Base-by-base conservation (phyloP, 1,140 invertebrate genomes). In the Philotrypesis tridentata region DNA sequence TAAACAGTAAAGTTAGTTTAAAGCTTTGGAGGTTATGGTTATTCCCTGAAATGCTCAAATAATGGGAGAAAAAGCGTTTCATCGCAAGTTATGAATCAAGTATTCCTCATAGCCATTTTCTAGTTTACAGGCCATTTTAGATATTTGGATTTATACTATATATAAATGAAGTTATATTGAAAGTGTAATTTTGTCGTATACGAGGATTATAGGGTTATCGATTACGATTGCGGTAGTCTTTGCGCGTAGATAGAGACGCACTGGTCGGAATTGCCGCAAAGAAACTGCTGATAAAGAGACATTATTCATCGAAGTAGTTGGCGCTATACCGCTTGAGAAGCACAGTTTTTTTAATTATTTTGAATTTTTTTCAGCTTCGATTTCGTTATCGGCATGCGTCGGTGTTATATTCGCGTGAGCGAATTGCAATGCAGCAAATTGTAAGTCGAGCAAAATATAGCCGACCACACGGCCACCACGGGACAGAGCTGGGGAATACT, bases 381-480 rank as follows among this genome's bases (percentile, higher is more conserved):
- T 7, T 7, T 23, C n/a, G 29, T 6, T 74, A 8, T 17, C 25
- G 33, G 7, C 12, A 6, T 73, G 17, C 43, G 11, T 43, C n/a
- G 40, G n/a, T n/a, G n/a, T n/a, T n/a, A 25, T 55, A 27, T 60
- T 40, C 31, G 31, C 70, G 70, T 82, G 78, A 85, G 87, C 88
- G 89, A 89, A 90, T 90, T 87, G 87, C 86, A 83, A 82, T n/a
- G 83, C 86, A 84, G 86, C 87, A 90, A 89, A 90, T 89, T 90
- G 89, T 88, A 90, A 90, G 89, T 87, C 83, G 67, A 82, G 85
- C 78, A 63, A 70, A 65, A 31, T 40, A n/a, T 14, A n/a, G 48
- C 21, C 4, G 48, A 68, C 76, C 82, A 85, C 82, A 85, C 83
- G 73, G 21, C 48, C 48, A 6, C 48, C 21, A 17, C 48, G 1